Conservation (phyloP, 2,113 vertebrate genomes). For the Notothenia rossii region DNA sequence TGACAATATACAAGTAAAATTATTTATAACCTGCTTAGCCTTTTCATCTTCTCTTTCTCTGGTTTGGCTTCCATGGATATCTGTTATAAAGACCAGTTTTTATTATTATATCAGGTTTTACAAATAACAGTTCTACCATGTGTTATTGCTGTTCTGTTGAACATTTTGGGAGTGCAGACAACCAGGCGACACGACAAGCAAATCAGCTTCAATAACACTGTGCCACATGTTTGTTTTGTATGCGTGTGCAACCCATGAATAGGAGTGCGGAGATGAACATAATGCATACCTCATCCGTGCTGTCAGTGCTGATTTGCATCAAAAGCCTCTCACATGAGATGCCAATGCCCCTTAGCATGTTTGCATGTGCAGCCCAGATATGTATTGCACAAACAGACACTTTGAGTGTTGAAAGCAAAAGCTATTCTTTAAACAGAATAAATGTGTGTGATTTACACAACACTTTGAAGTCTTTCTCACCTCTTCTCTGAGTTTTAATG, state of each 20-base stretch:
- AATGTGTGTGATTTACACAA: neutral
- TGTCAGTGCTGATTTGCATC: constrained; percentile 64
- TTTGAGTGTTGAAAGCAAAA: neutral
- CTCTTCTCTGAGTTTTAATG: neutral
- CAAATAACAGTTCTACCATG: neutral
- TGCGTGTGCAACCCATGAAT: neutral
- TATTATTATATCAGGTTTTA: neutral
- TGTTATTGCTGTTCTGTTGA: neutral
- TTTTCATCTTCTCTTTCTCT: neutral
- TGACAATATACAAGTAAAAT: neutral
- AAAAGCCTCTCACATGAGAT: constrained; percentile 14
- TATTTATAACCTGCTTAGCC: neutral
- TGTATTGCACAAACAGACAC: neutral
- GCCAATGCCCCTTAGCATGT: constrained; percentile 24
- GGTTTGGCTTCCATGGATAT: neutral
- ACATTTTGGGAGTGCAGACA: neutral
- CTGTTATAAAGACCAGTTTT: neutral
- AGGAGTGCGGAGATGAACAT: neutral
- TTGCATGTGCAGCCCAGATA: constrained; percentile 46
- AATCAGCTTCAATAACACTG: constrained; percentile 19
- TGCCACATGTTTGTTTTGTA: constrained; percentile 18
- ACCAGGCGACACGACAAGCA: neutral
- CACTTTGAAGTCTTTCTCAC: neutral
- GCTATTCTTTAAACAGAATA: constrained; percentile 8
- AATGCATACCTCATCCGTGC: neutral